Evolutionary conservation across 1,140 invertebrate species (phyloP).

Genomic region (Drosophila arawakana): DNA sequence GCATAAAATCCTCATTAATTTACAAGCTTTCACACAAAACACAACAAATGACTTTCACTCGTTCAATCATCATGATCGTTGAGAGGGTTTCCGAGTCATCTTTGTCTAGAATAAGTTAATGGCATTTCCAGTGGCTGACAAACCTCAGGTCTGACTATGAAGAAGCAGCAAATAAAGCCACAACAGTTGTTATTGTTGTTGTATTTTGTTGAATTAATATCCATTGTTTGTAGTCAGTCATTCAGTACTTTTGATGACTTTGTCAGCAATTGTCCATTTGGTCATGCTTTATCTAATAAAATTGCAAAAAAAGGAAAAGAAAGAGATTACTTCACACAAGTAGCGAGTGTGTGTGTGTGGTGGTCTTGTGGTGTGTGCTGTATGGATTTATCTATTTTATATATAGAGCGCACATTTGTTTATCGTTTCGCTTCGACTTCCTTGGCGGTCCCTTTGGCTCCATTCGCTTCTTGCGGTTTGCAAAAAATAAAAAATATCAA

Average conservation of each 20-base stretch:
- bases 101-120: conserved; percentile 56
- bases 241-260: conserved; percentile 45
- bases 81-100: conserved; percentile 23
- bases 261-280: conserved; percentile 45
- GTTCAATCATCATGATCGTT: conserved; percentile 48
- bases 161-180: conserved; percentile 24
- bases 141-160: conserved; percentile 16
- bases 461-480: conserved; percentile 45
- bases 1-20: conserved; percentile 68
- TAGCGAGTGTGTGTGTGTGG: background rate
- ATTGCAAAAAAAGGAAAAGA: conserved; percentile 21
- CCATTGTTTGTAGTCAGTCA: conserved; percentile 29
- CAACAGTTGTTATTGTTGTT: conserved; percentile 48
- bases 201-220: conserved; percentile 52
- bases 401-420: conserved; percentile 57
- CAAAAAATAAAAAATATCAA: conserved; percentile 37
- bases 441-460: conserved; percentile 49
- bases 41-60: conserved; percentile 66
- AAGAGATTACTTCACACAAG: conserved; percentile 27
- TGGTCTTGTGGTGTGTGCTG: conserved; percentile 2
- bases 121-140: conserved; percentile 58
- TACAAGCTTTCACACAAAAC: conserved; percentile 61
- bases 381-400: conserved; percentile 49
- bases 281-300: conserved; percentile 46
- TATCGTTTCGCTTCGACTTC: conserved; percentile 64